Base-by-base conservation (phyloP, 2,797 vertebrate species). In the Neostethus bicornis region DNA sequence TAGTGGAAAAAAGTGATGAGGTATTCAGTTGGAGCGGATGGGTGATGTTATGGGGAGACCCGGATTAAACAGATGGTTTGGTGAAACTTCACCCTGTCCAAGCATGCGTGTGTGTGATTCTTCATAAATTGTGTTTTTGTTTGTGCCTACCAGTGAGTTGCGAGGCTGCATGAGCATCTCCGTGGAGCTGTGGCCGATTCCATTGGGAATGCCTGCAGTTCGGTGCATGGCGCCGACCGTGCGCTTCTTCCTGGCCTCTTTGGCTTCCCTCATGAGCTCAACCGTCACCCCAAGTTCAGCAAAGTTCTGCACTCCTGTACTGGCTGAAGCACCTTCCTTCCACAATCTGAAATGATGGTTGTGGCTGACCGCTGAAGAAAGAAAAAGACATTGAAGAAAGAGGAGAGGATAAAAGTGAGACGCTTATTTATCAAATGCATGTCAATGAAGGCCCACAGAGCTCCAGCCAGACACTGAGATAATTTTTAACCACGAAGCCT, bases 161-260 rank as follows among this genome's bases (percentile, higher is more conserved):
- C 91, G 84, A n/a, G 92, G 89, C 47, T 86, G 89, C 58, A 93
- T 61, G 39, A 91, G 73, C 60, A 94, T 58, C 74, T 92, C 91
- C 0, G 90, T 93, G 68, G 91, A 93, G 77, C 90, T 93, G 88
- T 93, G 91, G 14, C 93, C 91, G 2, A 92, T 88, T 59, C 92
- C 92, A 1, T 88, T 84, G 11, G 89, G 85, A 76, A 93, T 90
- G 46, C 91, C 91, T 1, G 91, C 88, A 0, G 92, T 92, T 23
- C 91, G 81, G 81, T 93, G 89, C 90, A 93, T 89, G 70, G 87
- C 71, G 2, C 91, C 87, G 1, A 91, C 89, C 0, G 63, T 13
- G 5, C 89, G 88, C 26, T 75, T 88, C 81, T 84, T 92, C 61
- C 91, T 87, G 19, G 86, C 88, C 48, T 92, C 92, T 49, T 91